A percentile compares a stretch with the other conserved stretches of the same genome.
Evolutionary conservation across 2,113 vertebrate species (phyloP).

Genomic region (Podiceps cristatus): DNA sequence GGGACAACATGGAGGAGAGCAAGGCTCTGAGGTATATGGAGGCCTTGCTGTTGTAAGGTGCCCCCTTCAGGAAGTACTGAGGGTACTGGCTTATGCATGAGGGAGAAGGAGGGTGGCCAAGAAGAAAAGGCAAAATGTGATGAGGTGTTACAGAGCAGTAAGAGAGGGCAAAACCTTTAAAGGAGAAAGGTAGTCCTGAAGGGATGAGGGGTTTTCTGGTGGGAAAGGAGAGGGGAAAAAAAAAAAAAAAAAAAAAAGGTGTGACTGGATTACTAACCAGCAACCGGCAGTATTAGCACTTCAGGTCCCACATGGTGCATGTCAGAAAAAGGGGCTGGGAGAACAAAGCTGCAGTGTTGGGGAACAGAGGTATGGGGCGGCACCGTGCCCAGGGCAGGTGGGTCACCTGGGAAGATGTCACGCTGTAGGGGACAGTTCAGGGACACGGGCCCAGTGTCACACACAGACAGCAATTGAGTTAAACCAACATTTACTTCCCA

Average conservation of each 20-base stretch:
- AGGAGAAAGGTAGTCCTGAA: not conserved
- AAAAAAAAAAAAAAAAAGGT: not conserved
- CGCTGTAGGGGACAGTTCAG: not conserved
- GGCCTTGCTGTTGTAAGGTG: not conserved
- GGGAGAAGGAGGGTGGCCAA: not conserved
- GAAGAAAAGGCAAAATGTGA: not conserved
- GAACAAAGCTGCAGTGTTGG: not conserved
- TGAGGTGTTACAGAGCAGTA: not conserved
- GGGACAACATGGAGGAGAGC: not conserved
- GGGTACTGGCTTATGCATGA: accelerated
- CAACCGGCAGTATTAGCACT: not conserved
- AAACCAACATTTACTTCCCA: not conserved
- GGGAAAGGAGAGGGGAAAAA: no score
- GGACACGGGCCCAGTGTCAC: not conserved
- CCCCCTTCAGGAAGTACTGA: not conserved
- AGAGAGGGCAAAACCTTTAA: not conserved
- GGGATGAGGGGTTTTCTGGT: not conserved
- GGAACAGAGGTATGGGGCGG: not conserved
- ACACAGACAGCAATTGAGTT: not conserved
- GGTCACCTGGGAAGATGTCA: not conserved
- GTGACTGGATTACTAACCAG: not conserved
- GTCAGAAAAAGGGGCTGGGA: not conserved
- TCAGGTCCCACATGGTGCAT: accelerated
- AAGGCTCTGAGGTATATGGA: not conserved
- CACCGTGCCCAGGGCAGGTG: not conserved